Conservation (phyloP, 2,888 invertebrate genomes). For the Xylophagus ater region DNA sequence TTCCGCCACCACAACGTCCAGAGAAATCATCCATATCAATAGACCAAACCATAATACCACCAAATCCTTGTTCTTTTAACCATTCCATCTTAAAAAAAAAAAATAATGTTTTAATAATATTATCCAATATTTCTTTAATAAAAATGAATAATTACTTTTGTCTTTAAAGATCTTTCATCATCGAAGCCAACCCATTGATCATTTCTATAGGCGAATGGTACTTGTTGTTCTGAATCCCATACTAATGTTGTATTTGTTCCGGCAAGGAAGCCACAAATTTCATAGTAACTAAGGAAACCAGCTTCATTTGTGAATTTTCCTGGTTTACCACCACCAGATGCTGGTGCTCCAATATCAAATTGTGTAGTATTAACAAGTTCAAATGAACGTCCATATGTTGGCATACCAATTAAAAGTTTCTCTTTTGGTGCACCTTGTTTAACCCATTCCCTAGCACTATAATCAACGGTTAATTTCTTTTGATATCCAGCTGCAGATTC, state of each 20-base stretch:
- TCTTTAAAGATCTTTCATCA: conserved; percentile 81
- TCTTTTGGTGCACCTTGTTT: conserved; percentile 88
- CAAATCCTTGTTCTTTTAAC: conserved; percentile 88
- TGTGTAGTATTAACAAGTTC: conserved; percentile 75
- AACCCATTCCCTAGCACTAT: conserved; percentile 84
- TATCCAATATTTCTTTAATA: neutral
- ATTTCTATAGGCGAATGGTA: conserved; percentile 83
- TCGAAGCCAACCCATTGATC: conserved; percentile 95
- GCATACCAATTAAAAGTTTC: conserved; percentile 90
- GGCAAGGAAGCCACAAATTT: conserved; percentile 84
- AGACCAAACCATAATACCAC: conserved; percentile 96
- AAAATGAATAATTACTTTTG: conserved; percentile 53
- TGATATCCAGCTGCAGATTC: conserved; percentile 84
- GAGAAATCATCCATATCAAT: conserved; percentile 91
- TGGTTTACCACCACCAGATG: conserved; percentile 72
- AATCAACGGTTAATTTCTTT: conserved; percentile 87
- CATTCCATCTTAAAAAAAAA: conserved; percentile 63
- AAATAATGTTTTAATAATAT: conserved; percentile 3
- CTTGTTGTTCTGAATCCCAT: conserved; percentile 93
- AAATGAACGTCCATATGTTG: conserved; percentile 87
- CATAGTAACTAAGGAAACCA: conserved; percentile 92
- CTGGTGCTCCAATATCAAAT: conserved; percentile 86
- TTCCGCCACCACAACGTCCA: conserved; percentile 80
- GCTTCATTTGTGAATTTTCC: conserved; percentile 88
- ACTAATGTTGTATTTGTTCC: conserved; percentile 84